These are phyloP conservation scores for Aurelia aurita DNA, from an alignment of 30 jellyfish, hydroid and myxozoan genomes.

Conservation along the genomic window DNA sequence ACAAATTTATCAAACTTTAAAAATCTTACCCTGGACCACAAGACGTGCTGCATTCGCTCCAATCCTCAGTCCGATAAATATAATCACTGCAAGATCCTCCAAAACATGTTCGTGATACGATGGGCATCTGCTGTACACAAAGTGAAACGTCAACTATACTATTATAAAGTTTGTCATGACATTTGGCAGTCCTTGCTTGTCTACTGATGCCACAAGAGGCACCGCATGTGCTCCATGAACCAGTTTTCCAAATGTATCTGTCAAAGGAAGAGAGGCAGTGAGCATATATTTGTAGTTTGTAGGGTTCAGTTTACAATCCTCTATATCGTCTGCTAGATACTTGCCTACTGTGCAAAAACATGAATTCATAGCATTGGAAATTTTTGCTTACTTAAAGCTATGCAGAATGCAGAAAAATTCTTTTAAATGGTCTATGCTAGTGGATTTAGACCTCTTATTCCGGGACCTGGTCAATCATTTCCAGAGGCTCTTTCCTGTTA, in stretches of 20 bases:
- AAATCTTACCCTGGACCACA: constrained; percentile 48
- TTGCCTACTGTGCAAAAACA: too few species aligned
- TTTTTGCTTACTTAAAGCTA: too few species aligned
- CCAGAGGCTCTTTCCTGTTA: too few species aligned
- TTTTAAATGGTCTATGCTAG: too few species aligned
- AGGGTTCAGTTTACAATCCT: too few species aligned
- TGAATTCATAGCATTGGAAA: too few species aligned
- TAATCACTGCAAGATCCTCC: constrained; percentile 32
- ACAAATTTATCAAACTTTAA: too few species aligned
- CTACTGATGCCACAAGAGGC: constrained; percentile 50
- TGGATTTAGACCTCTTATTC: too few species aligned
- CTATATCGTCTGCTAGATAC: too few species aligned
- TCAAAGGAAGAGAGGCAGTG: neutral
- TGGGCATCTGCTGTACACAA: constrained; percentile 45
- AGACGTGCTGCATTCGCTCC: constrained; percentile 61
- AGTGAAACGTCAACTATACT: neutral
- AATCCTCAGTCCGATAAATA: neutral
- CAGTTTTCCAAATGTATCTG: constrained; percentile 47
- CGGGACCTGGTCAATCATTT: too few species aligned
- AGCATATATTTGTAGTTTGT: too few species aligned
- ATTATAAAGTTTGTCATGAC: constrained; percentile 14
- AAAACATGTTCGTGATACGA: constrained; percentile 13
- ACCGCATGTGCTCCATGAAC: constrained; percentile 52
- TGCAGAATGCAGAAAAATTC: too few species aligned
- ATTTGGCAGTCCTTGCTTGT: constrained; percentile 53